Evolutionary conservation across 2,888 invertebrate genomes (phyloP).

Genomic region (Hofmannophila pseudospretella): DNA sequence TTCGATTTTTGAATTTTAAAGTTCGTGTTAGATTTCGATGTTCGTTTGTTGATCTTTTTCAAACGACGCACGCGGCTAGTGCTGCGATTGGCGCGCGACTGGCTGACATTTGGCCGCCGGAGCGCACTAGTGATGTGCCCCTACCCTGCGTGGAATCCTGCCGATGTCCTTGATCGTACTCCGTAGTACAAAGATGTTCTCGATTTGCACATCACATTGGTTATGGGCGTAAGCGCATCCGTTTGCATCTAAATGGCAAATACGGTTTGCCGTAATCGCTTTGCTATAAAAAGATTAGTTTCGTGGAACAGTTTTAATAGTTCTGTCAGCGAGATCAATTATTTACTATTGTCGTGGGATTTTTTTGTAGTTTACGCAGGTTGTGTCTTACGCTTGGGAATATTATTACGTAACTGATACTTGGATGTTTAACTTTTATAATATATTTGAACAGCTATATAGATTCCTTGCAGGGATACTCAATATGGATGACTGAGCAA

Average conservation of each 20-base stretch:
- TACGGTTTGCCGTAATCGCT: not conserved
- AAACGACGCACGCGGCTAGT: slow-evolving; percentile 16
- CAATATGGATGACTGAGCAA: too few species aligned
- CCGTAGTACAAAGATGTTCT: slow-evolving; percentile 16
- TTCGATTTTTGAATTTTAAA: slow-evolving; percentile 4
- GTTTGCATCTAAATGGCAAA: slow-evolving; percentile 1
- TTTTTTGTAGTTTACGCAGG: too few species aligned
- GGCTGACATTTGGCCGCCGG: slow-evolving; percentile 20
- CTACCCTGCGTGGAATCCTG: slow-evolving; percentile 21
- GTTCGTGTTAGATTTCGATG: slow-evolving; percentile 11
- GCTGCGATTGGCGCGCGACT: slow-evolving; percentile 17
- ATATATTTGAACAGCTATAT: too few species aligned
- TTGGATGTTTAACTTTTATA: too few species aligned
- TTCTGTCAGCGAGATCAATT: too few species aligned
- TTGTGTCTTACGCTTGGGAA: too few species aligned
- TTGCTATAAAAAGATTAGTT: not conserved
- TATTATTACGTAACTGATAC: too few species aligned
- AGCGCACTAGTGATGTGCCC: slow-evolving; percentile 15
- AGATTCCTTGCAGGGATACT: too few species aligned
- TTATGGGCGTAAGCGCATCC: slow-evolving; percentile 4
- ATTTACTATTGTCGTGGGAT: too few species aligned
- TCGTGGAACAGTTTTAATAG: not conserved
- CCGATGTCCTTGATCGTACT: slow-evolving; percentile 19
- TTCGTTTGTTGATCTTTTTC: slow-evolving; percentile 14
- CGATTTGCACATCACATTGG: slow-evolving; percentile 10